Percentiles rank a stretch among this genome's conserved stretches.
These are phyloP conservation scores for Coecobrya sp. DNA, from an alignment of 2,888 invertebrate species.

Conservation along the genomic window DNA sequence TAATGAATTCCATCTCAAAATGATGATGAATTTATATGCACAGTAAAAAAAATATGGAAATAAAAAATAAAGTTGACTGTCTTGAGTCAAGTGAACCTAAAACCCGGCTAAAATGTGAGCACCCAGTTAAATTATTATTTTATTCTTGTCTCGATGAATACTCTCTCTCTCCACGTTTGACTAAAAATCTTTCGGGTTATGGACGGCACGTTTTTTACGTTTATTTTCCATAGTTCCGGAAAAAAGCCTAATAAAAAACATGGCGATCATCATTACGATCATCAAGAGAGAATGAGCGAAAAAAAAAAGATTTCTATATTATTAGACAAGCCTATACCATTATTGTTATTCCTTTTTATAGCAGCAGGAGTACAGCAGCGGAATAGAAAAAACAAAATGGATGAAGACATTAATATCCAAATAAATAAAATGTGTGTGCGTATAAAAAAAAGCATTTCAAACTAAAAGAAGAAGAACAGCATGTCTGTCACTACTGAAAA, in stretches of 20 bases:
- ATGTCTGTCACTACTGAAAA: too few species aligned
- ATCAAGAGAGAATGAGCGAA: neutral
- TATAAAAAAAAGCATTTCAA: neutral
- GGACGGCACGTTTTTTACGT: slow-evolving; percentile 38
- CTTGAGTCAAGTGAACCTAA: too few species aligned
- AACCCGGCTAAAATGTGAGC: too few species aligned
- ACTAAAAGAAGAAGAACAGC: neutral
- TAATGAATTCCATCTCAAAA: too few species aligned
- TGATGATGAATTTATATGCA: too few species aligned
- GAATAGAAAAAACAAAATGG: neutral
- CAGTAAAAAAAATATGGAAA: too few species aligned
- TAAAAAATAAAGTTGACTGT: too few species aligned
- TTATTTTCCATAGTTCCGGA: slow-evolving; percentile 56
- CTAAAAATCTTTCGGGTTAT: neutral
- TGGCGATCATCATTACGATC: neutral
- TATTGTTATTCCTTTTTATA: neutral
- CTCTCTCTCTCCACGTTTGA: too few species aligned
- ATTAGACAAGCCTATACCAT: neutral
- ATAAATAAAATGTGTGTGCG: slow-evolving; percentile 58
- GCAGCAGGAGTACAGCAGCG: neutral
- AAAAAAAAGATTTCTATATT: neutral
- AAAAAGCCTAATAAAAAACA: slow-evolving; percentile 63
- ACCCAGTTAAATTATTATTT: too few species aligned
- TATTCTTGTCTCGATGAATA: too few species aligned
- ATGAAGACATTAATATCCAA: slow-evolving; percentile 72